Base-by-base conservation (phyloP, 2,113 vertebrate genomes). In the Hydropotes inermis region DNA sequence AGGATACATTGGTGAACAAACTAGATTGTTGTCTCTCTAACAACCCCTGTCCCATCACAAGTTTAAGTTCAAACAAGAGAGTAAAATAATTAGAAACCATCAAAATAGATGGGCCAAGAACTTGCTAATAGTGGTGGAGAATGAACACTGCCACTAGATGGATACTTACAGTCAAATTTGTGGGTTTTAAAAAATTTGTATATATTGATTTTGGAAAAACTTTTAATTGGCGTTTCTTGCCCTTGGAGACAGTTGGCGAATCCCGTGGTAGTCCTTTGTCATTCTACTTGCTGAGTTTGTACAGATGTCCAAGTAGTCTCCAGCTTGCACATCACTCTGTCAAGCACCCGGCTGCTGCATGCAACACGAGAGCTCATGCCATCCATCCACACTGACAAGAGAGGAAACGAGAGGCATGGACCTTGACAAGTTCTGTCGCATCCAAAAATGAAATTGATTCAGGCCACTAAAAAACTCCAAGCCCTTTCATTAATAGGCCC, bases 361-460 rank as follows among this genome's bases (percentile, higher is more conserved):
- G 67, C 43, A 64, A 4, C 52, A 2, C 0, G 0, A 78, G 86
- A 6, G 30, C 61, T 84, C 57, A 33, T 17, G 1, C 12, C 7
- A n/a, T 93, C 81, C 76, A 64, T 83, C 30, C 0, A 0, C 23
- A 47, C 1, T 74, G 67, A 93, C 76, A 70, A 39, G 64, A 79
- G 70, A 89, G 87, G 28, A 96, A 97, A 95, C 7, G 78, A 96
- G 97, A 98, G 93, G 92, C 95, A 78, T 84, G 97, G 96, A 95
- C 97, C 96, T 97, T 98, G 98, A 98, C 98, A 98, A 89, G 96
- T 98, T 97, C 97, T 96, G 94, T 94, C 87, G 87, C 11, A 88
- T 98, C 98, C 97, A 95, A 98, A 98, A 97, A 95, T 92, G 83
- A 97, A 98, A 97, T 97, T 95, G 87, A 97, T 96, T 97, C 60